Base-by-base conservation (phyloP, 2,113 vertebrate genomes). In the Miniopterus natalensis region DNA sequence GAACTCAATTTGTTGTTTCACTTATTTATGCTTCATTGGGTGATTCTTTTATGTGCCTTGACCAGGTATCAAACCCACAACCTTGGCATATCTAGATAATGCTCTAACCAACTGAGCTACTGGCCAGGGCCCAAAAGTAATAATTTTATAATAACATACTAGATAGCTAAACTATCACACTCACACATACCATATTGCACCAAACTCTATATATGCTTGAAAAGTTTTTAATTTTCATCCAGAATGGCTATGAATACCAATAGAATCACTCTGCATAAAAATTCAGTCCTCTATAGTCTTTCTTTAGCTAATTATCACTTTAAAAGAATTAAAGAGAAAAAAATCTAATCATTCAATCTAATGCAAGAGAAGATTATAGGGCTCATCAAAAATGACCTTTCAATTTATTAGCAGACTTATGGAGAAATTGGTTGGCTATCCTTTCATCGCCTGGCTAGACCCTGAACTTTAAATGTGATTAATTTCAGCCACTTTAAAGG, bases 201-300 rank as follows among this genome's bases (percentile, higher is more conserved):
- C 40, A 96, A 79, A 49, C 8, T 92, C 21, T n/a, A 65, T 23
- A 89, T 36, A 47, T 63, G 4, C 59, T 70, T 84, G 27, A 83
- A 90, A 92, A 78, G 3, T 7, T 18, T 96, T 96, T 95, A n/a
- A 75, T 49, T 90, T 71, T 95, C 70, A 83, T 80, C 78, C 84
- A 74, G 8, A 93, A 73, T 53, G 78, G 18, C 91, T 94, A 84
- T 23, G 9, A 75, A 91, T 84, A 53, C 18, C 83, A 96, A 90
- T 6, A 88, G 7, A 96, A 85, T 79, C 23, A 42, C 27, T 86
- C 73, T 70, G 13, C 40, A 92, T 61, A 84, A 78, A 90, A 79
- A 74, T 71, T 61, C 51, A 86, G 20, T 80, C 53, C 55, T 42
- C 2, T 18, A 4, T 65, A 61, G 23, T 71, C 47, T 88, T 83